Evolutionary conservation across 64 coral and sea anemone genomes (phyloP).

Genomic region (Hydrozoanthus tunicans): DNA sequence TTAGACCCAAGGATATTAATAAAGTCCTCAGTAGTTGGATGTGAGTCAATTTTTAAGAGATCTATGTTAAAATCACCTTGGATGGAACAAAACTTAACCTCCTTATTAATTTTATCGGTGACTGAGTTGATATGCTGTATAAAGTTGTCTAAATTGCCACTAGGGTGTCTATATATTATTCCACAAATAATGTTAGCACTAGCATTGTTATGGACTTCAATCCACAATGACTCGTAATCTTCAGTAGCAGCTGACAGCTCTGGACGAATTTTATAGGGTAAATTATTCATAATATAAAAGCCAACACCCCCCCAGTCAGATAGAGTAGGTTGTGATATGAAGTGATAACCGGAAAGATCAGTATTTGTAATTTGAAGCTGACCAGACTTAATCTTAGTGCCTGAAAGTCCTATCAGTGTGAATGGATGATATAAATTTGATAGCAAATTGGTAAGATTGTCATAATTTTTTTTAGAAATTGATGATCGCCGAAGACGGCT

Average conservation of each 20-base stretch:
- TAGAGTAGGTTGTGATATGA: neutral
- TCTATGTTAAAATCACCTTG: too few species aligned
- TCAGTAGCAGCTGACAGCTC: neutral
- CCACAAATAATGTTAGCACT: neutral
- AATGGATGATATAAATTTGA: neutral
- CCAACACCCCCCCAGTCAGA: conserved; percentile 5
- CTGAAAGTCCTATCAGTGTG: neutral
- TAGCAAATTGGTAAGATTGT: conserved; percentile 8
- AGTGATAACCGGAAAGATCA: neutral
- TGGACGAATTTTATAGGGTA: neutral
- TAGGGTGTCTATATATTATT: neutral
- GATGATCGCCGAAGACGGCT: too few species aligned
- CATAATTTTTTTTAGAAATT: neutral
- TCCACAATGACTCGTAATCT: neutral
- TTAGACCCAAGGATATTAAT: too few species aligned
- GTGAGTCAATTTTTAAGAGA: too few species aligned
- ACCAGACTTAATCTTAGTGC: neutral
- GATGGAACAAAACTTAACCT: neutral
- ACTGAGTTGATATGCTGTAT: neutral
- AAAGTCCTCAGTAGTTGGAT: too few species aligned
- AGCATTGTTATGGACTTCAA: neutral
- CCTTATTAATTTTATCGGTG: neutral
- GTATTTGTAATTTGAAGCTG: neutral
- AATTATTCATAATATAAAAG: conserved; percentile 2
- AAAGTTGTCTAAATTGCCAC: neutral